Base-by-base conservation (phyloP, 2,113 vertebrate species). In the zebrafish (Danio rerio) region DNA sequence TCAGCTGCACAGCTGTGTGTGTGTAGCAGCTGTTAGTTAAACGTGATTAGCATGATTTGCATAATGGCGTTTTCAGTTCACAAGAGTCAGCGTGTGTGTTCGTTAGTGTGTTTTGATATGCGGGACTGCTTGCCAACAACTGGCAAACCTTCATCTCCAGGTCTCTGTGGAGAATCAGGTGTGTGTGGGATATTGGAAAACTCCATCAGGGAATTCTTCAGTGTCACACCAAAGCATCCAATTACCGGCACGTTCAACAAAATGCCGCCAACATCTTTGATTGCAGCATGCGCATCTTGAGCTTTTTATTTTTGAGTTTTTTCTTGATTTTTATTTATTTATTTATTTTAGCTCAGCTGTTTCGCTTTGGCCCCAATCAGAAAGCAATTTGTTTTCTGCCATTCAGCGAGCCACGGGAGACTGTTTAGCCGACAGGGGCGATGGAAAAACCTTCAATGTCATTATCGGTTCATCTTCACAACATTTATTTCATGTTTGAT, bases 1-100 rank as follows among this genome's bases (percentile, higher is more conserved):
- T 86, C 79, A 45, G 45, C 20, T n/a, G 69, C 20, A 75, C 82
- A 86, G 85, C 78, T 82, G 80, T 42, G 61, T 5, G 56, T 45
- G 56, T 45, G 55, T 40, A 58, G 82, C 85, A 86, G 82, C 75
- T 82, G 80, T 78, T 78, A 20, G 66, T 76, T 81, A 20, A 7
- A 49, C 16, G 5, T 71, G 53, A 84, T 83, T 81, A 78, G 74
- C 52, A 74, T 55, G 20, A 84, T 86, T 86, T 84, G 47, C 83
- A 82, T 86, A 82, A 86, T 84, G 56, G 47, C n/a, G 6, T 71
- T 80, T 80, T 70, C 49, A 52, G 21, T 52, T 77, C 47, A 49
- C 8, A 11, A 45, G 68, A 31, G 53, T 65, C 52, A 43, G 40
- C 43, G 66, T 72, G 71, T 66, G 52, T 80, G 52, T 75, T n/a